Base-by-base conservation (phyloP, 1,140 invertebrate species). In the Drosophila ambigua region DNA sequence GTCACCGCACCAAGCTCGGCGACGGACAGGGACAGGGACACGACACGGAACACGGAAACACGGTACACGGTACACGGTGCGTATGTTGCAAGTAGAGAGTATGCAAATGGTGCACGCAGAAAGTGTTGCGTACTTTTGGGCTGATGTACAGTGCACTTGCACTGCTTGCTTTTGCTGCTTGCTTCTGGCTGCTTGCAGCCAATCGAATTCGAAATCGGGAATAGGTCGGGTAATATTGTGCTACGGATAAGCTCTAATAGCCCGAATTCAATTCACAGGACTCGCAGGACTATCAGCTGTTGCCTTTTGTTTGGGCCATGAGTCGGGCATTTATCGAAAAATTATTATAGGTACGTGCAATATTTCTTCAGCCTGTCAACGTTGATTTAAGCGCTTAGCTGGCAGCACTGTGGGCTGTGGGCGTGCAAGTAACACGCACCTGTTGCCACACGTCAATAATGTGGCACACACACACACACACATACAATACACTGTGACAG, bases 351-450 rank as follows among this genome's bases (percentile, higher is more conserved):
- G 58, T 80, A 77, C 20, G 20, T 20, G 2, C 23, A 24, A 24
- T 24, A 24, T 58, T 77, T 71, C 73, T 71, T 69, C 63, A 52
- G 82, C 74, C 77, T 85, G 81, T 81, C 82, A 85, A 67, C 77
- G 78, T 85, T 85, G 82, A 85, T 85, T 85, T 85, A 78, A 81
- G 69, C 77, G 81, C 81, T 81, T 84, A 77, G 28, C 48, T 58
- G 43, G 61, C 26, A 16, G 41, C 7, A 31, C 28, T 31, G 31
- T 39, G 53, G 46, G 69, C 58, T 63, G 58, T 49, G 45, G 54
- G 65, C 58, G 67, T 59, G 54, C 54, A 87, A 77, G 81, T 85
- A 81, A 87, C 87, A 54, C 82, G 81, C 81, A 85, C 81, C 81
- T 85, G 81, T 85, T 85, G 81, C 77, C 57, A 77, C 64, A 58